Percentiles rank a stretch among this genome's conserved stretches.
Conservation (phyloP, 64 coral and sea anemone genomes). For the Pocillopora verrucosa region DNA sequence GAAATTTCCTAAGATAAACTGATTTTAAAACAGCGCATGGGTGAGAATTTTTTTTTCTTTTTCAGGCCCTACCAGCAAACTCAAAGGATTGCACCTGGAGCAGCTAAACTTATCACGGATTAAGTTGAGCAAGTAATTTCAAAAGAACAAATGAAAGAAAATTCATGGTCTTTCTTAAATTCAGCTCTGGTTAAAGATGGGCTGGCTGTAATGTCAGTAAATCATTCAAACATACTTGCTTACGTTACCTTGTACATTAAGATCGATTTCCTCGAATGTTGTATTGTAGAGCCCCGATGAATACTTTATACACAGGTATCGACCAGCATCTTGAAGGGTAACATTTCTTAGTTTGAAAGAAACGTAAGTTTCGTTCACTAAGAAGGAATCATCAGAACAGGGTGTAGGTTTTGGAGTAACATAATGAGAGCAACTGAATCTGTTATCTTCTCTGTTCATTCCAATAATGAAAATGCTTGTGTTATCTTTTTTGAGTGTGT, state of each 20-base stretch:
- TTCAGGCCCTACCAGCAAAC: too few relatives aligned
- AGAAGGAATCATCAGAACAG: background rate
- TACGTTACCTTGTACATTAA: background rate
- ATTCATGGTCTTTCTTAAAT: too few relatives aligned
- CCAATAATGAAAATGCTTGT: background rate
- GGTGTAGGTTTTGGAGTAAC: background rate
- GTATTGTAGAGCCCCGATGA: background rate
- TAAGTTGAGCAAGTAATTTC: too few relatives aligned
- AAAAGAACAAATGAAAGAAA: too few relatives aligned
- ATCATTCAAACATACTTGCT: too few relatives aligned
- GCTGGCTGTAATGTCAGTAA: too few relatives aligned
- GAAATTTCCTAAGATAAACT: too few relatives aligned
- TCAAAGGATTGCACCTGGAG: too few relatives aligned
- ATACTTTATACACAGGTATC: background rate
- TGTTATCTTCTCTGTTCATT: background rate
- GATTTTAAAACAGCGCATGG: too few relatives aligned
- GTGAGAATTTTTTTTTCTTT: too few relatives aligned
- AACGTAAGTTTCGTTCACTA: background rate
- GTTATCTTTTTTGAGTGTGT: background rate
- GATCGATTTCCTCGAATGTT: background rate
- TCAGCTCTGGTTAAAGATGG: too few relatives aligned
- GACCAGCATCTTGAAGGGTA: background rate
- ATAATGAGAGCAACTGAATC: background rate
- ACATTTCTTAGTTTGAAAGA: background rate
- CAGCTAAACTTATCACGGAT: too few relatives aligned